phyloP scores from a whole-genome alignment of 2,797 vertebrate species.

The Merluccius polli region DNA sequence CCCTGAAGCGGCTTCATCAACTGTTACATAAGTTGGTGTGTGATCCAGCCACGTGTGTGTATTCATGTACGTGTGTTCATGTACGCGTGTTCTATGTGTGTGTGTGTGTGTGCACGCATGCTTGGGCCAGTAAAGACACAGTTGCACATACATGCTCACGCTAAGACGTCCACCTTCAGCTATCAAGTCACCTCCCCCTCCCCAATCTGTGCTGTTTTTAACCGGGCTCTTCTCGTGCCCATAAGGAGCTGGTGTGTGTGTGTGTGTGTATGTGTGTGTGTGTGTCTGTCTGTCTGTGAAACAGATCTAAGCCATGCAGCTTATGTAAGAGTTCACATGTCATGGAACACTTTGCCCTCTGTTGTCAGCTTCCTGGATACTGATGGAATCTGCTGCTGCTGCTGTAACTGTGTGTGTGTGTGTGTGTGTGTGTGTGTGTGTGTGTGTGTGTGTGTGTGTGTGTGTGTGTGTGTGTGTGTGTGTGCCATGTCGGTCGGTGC shows the following conservation, averaged over 20 bases:
- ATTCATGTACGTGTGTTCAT: conserved; percentile 17
- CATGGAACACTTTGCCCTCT: conserved; percentile 52
- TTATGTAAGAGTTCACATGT: conserved; percentile 57
- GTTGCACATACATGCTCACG: background rate
- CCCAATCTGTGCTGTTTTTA: background rate
- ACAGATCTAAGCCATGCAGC: conserved; percentile 31
- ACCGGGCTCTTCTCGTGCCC: background rate
- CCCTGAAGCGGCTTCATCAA: conserved; percentile 45
- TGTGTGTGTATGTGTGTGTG: conserved; percentile 32
- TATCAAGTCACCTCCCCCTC: background rate
- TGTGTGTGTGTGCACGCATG: background rate
- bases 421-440: conserved; percentile 12
- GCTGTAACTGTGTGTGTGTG: conserved; percentile 22
- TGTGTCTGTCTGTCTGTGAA: conserved; percentile 22
- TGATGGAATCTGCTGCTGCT: conserved; percentile 60
- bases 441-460: background rate
- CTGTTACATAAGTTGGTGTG: conserved; percentile 52
- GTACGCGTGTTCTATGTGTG: background rate
- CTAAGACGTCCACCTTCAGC: background rate
- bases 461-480: background rate
- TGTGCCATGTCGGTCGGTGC: background rate
- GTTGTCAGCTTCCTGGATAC: conserved; percentile 61
- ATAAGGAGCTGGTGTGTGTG: conserved; percentile 2
- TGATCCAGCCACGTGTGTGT: background rate
- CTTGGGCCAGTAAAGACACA: background rate